Conservation (phyloP, 2,113 vertebrate species). For the Turnix velox region DNA sequence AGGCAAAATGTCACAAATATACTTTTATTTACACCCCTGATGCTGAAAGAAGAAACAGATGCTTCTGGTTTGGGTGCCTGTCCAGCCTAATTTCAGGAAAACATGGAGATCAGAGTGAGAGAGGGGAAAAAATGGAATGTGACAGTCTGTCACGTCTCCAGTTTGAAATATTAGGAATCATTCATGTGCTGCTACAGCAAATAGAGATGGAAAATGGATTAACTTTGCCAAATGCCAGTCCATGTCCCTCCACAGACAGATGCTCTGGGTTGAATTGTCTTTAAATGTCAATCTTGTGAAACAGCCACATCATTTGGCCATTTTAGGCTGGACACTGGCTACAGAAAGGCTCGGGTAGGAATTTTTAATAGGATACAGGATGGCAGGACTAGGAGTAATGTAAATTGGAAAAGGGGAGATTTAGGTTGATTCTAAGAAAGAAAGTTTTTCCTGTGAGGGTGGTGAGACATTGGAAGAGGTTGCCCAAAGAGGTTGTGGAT, state of each 20-base stretch:
- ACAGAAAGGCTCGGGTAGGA: too few species aligned
- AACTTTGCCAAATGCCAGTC: fast-evolving
- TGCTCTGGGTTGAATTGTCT: neutral
- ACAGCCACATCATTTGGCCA: fast-evolving
- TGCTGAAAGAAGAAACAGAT: neutral
- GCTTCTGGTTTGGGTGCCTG: neutral
- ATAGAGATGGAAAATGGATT: fast-evolving
- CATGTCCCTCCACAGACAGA: neutral
- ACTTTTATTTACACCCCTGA: neutral
- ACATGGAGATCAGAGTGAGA: neutral
- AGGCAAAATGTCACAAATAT: neutral
- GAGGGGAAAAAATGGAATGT: fast-evolving
- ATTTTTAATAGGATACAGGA: too few species aligned
- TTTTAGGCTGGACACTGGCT: too few species aligned
- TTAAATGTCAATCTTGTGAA: neutral
- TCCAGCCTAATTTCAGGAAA: neutral
- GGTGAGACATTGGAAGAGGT: too few species aligned
- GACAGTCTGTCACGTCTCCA: neutral
- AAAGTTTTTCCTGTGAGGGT: too few species aligned
- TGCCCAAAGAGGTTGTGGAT: too few species aligned
- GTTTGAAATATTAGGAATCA: too few species aligned
- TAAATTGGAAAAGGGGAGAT: too few species aligned
- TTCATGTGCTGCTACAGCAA: neutral
- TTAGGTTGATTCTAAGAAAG: too few species aligned
- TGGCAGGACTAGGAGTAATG: too few species aligned